Evolutionary conservation across 2,888 invertebrate genomes (phyloP).

Genomic region (Blastobasis lacticolella): DNA sequence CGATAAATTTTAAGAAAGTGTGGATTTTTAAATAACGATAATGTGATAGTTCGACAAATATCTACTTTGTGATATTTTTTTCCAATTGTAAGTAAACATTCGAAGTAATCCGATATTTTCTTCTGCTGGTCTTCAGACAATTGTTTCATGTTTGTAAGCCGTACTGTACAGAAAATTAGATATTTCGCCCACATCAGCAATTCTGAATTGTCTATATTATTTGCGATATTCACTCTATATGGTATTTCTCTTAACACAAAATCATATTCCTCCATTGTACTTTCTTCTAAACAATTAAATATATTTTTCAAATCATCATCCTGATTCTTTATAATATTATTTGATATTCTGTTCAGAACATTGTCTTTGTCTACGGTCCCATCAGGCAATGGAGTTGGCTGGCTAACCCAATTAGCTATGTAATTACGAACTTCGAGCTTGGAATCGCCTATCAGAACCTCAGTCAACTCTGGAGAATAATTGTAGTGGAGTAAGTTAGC

Average conservation of each 20-base stretch:
- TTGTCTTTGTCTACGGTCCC: constrained; percentile 36
- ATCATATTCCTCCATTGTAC: constrained; percentile 29
- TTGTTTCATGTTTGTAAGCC: constrained; percentile 41
- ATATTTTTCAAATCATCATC: constrained; percentile 38
- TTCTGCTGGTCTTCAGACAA: constrained; percentile 33
- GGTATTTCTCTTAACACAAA: constrained; percentile 25
- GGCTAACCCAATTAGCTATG: constrained; percentile 62
- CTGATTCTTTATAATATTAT: constrained; percentile 47
- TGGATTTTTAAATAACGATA: constrained; percentile 50
- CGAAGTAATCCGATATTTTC: constrained; percentile 41
- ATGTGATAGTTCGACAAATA: constrained; percentile 40
- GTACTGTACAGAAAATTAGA: constrained; percentile 49
- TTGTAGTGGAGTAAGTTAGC: constrained; percentile 77
- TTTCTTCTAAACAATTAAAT: constrained; percentile 39
- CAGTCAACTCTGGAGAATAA: constrained; percentile 66
- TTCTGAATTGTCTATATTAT: constrained; percentile 43
- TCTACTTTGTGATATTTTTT: constrained; percentile 43
- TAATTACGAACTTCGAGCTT: constrained; percentile 64
- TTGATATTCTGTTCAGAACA: constrained; percentile 50
- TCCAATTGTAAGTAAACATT: constrained; percentile 41
- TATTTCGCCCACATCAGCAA: constrained; percentile 59
- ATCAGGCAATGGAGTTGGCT: constrained; percentile 41
- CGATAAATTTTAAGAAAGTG: constrained; percentile 53
- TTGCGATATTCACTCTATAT: constrained; percentile 33
- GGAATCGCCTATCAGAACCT: constrained; percentile 61